Evolutionary conservation across 2,797 vertebrate genomes (phyloP).

Genomic region (Parauchenoglanis punctatus): DNA sequence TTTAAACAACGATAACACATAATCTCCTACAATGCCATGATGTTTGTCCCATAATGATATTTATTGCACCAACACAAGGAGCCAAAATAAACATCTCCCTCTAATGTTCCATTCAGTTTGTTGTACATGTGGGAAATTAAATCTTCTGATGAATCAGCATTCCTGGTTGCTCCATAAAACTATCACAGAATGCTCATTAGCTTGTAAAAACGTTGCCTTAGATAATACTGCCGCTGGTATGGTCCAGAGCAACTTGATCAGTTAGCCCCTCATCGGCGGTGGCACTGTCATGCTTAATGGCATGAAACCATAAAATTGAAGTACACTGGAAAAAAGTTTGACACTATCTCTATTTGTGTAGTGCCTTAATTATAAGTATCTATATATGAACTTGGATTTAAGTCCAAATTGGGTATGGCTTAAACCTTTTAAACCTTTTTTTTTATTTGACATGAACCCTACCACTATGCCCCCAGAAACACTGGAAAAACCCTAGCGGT

Average conservation of each 20-base stretch:
- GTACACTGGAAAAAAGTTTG: background rate
- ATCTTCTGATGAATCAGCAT: conserved; percentile 16
- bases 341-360: background rate
- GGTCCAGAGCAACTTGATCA: background rate
- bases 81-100: conserved; percentile 13
- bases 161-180: conserved; percentile 7
- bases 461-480: background rate
- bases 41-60: conserved; percentile 16
- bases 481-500: background rate
- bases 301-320: background rate
- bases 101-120: conserved; percentile 16
- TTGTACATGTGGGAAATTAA: conserved; percentile 30
- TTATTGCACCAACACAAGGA: background rate
- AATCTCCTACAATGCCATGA: background rate
- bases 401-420: background rate
- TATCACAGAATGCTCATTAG: conserved; percentile 13
- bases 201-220: conserved; percentile 6
- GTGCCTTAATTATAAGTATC: background rate
- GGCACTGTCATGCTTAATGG: background rate
- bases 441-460: background rate
- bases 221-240: background rate
- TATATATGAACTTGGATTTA: background rate
- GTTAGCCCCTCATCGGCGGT: background rate
- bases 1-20: background rate
- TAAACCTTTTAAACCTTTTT: background rate